phyloP scores from a whole-genome alignment of 1,140 invertebrate species.

The Elysia chlorotica region DNA sequence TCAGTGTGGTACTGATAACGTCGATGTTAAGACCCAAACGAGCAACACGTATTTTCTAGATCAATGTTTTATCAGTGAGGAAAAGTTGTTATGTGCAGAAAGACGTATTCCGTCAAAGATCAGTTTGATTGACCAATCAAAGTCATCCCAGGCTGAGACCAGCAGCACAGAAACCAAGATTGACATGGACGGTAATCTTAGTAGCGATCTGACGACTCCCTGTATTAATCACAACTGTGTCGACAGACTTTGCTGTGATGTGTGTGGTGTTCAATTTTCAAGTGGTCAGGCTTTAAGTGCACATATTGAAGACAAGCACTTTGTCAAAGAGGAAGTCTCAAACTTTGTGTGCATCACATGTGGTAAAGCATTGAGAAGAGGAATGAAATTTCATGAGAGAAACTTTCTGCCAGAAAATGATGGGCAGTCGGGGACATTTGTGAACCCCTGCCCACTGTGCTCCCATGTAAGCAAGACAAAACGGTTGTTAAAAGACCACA shows the following conservation, averaged over 20 bases:
- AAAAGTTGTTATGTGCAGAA: background rate
- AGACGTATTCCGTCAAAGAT: background rate
- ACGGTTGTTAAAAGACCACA: background rate
- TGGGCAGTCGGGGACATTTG: background rate
- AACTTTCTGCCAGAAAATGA: too few relatives aligned
- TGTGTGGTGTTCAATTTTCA: constrained; percentile 3
- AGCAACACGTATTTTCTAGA: background rate
- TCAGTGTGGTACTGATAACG: constrained; percentile 3
- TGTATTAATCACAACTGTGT: background rate
- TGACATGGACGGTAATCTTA: background rate
- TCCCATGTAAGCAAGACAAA: background rate
- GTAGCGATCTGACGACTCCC: background rate
- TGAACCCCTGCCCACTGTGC: background rate
- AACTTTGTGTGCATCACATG: background rate
- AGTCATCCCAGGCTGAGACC: background rate
- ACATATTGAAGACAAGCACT: constrained; percentile 3
- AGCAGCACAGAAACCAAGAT: background rate
- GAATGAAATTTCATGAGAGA: background rate
- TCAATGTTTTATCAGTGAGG: background rate
- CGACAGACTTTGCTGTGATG: background rate
- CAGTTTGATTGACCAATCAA: background rate
- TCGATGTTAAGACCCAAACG: background rate
- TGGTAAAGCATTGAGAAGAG: background rate
- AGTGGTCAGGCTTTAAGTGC: background rate
- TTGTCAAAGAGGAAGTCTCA: background rate